These are phyloP conservation scores for Ammodytes dubius DNA, from an alignment of 2,113 vertebrate species.

Conservation along the genomic window DNA sequence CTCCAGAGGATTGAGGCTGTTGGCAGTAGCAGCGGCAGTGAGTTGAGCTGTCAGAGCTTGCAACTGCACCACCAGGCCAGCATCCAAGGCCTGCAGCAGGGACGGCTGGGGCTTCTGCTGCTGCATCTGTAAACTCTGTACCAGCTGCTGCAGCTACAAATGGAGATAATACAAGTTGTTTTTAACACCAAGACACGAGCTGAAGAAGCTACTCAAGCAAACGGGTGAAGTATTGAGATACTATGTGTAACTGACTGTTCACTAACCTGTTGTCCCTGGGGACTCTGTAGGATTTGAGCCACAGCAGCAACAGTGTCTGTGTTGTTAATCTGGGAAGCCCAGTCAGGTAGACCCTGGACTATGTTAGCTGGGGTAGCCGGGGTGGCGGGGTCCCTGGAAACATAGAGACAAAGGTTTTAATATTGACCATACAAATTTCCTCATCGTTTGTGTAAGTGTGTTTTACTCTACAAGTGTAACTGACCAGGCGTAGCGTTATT, in stretches of 20 bases:
- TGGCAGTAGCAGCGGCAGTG: conserved; percentile 95
- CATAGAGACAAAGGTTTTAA: not conserved
- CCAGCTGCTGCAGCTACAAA: conserved; percentile 94
- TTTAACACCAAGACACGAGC: not conserved
- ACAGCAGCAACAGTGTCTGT: conserved; percentile 97
- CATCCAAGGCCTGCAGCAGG: conserved; percentile 95
- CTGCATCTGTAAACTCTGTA: conserved; percentile 97
- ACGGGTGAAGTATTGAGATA: not conserved
- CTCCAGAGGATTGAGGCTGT: conserved; percentile 94
- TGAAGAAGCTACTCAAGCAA: not conserved
- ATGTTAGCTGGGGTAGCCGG: conserved; percentile 97
- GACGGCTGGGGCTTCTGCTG: conserved; percentile 99
- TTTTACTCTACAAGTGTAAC: conserved; percentile 11
- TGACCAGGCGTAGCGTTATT: conserved; percentile 97
- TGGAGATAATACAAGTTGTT: conserved; percentile 12
- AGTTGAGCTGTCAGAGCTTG: conserved; percentile 98
- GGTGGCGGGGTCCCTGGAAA: conserved; percentile 92
- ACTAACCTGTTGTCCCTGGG: conserved; percentile 97
- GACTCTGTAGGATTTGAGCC: conserved; percentile 97
- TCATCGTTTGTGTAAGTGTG: not conserved
- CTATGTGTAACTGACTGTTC: not conserved
- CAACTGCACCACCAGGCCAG: conserved; percentile 95
- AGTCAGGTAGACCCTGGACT: conserved; percentile 94
- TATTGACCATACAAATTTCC: not conserved
- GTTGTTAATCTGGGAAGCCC: conserved; percentile 97